These are phyloP conservation scores for Ambastaia sidthimunki DNA, from an alignment of 2,797 vertebrate species.

Conservation along the genomic window DNA sequence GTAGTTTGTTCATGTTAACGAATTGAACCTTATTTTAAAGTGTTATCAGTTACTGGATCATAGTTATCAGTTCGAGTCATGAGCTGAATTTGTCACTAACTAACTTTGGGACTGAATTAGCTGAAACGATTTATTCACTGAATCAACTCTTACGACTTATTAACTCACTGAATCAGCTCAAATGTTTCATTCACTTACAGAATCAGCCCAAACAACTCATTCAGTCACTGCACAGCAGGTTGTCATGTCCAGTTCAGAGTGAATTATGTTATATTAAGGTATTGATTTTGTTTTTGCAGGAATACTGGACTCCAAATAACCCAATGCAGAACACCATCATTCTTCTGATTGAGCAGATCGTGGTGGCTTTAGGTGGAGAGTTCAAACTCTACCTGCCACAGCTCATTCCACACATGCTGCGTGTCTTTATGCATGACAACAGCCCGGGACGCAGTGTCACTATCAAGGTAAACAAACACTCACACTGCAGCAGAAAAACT, in stretches of 20 bases:
- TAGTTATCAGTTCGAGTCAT: too few species aligned
- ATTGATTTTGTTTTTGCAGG: slow-evolving; percentile 73
- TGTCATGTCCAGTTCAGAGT: neutral
- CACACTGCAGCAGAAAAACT: neutral
- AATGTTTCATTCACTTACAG: too few species aligned
- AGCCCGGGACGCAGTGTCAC: slow-evolving; percentile 92
- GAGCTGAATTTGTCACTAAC: too few species aligned
- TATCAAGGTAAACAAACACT: slow-evolving; percentile 85
- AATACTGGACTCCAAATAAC: slow-evolving; percentile 99
- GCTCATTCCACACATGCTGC: slow-evolving; percentile 97
- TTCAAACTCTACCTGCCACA: slow-evolving; percentile 98
- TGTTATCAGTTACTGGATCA: too few species aligned
- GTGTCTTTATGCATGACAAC: slow-evolving; percentile 98
- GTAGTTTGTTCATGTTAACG: too few species aligned
- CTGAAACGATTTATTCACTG: too few species aligned
- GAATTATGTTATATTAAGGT: neutral
- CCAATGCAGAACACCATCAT: slow-evolving; percentile 99
- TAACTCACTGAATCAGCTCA: too few species aligned
- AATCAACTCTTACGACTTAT: too few species aligned
- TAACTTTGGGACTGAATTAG: too few species aligned
- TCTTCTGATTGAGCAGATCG: slow-evolving; percentile 96
- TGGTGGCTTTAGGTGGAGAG: slow-evolving; percentile 94
- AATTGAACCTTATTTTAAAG: too few species aligned
- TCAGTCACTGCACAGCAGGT: neutral
- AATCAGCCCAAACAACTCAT: too few species aligned